Evolutionary conservation across 2,888 invertebrate genomes (phyloP).

Genomic region (Phyto melanocephala): DNA sequence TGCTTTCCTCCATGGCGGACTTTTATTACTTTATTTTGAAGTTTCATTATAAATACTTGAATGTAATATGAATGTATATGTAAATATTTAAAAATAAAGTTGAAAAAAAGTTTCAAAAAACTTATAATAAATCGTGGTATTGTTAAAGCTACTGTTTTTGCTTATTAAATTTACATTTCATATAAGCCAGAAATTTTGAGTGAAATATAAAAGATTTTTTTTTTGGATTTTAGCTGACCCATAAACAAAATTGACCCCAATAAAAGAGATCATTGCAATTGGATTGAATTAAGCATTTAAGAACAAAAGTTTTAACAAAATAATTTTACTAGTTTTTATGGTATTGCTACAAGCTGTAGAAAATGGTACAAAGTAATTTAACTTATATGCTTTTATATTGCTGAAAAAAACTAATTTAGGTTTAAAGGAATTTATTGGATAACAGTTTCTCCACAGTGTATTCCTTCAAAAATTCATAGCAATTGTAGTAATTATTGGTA

Average conservation of each 20-base stretch:
- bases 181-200: neutral
- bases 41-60: neutral
- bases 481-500: too few relatives aligned
- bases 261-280: neutral
- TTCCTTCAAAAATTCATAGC: too few relatives aligned
- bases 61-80: slow-evolving; percentile 5
- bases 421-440: too few relatives aligned
- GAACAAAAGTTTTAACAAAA: neutral
- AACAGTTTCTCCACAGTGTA: too few relatives aligned
- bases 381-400: too few relatives aligned
- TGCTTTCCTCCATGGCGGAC: neutral
- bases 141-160: slow-evolving; percentile 53
- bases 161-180: neutral
- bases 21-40: slow-evolving; percentile 34
- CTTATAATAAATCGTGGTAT: slow-evolving; percentile 45
- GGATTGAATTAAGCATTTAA: neutral
- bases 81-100: neutral
- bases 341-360: too few relatives aligned
- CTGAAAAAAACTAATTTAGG: too few relatives aligned
- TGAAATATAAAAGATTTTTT: neutral
- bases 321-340: too few relatives aligned
- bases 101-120: neutral
- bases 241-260: slow-evolving; percentile 33
- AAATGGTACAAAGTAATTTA: too few relatives aligned
- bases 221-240: slow-evolving; percentile 5